phyloP scores from a whole-genome alignment of 2,113 vertebrate genomes.

The Malurus elegans region DNA sequence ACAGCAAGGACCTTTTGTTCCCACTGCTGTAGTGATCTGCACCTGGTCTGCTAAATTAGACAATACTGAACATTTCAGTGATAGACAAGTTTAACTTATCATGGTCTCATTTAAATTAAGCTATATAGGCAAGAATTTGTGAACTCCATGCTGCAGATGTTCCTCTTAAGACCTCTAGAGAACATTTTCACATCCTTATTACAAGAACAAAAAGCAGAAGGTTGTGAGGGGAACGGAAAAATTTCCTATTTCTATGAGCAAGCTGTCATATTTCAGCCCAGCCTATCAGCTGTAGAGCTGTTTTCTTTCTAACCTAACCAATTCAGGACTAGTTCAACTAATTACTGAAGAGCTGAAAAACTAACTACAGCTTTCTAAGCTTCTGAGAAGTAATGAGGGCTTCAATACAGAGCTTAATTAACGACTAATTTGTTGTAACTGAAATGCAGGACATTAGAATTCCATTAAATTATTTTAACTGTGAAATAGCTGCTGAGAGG shows the following conservation, averaged over 20 bases:
- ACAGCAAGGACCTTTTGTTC: not conserved
- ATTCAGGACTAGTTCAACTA: not conserved
- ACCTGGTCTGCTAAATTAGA: not conserved
- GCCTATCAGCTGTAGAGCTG: not conserved
- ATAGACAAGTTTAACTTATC: not conserved
- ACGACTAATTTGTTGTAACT: not conserved
- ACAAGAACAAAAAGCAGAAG: not conserved
- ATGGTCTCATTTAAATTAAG: not conserved
- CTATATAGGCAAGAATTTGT: not conserved
- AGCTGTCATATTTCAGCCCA: not conserved
- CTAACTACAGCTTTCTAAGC: not conserved
- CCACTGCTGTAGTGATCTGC: not conserved
- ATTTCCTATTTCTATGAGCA: not conserved
- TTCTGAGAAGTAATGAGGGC: not conserved
- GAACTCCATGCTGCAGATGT: not conserved
- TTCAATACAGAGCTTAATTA: not conserved
- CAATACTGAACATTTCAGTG: not conserved
- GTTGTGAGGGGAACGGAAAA: not conserved
- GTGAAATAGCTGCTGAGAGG: not conserved
- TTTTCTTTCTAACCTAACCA: not conserved
- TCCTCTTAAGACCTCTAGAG: not conserved
- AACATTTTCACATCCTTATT: not conserved
- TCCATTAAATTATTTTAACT: not conserved
- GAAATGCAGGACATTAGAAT: not conserved
- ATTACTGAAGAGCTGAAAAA: not conserved